Conservation (phyloP, 2,888 invertebrate genomes). For the Sminthurides aquaticus region DNA sequence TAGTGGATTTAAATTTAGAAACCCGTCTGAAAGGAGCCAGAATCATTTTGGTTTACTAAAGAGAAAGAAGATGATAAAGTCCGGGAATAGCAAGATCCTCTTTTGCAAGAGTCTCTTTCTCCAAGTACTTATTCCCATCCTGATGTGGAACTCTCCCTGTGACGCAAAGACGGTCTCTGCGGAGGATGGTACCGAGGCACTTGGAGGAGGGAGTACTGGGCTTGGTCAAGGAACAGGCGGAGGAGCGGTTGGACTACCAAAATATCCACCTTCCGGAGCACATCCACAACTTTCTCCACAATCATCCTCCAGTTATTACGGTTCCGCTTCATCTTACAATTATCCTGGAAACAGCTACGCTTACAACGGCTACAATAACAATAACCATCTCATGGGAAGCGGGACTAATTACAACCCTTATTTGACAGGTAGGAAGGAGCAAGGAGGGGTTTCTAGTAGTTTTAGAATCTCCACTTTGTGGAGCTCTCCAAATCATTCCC, state of each 20-base stretch:
- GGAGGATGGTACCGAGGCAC: neutral
- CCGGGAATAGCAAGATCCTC: neutral
- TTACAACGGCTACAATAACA: neutral
- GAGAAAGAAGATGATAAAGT: too few relatives aligned
- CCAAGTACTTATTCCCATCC: too few relatives aligned
- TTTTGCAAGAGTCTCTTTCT: too few relatives aligned
- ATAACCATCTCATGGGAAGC: neutral
- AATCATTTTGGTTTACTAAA: too few relatives aligned
- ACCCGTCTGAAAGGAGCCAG: too few relatives aligned
- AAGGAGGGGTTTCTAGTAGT: too few relatives aligned
- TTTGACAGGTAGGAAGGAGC: neutral
- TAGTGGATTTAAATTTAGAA: neutral
- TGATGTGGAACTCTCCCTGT: neutral
- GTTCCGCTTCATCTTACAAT: neutral
- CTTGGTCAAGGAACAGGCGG: neutral
- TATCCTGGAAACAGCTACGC: neutral
- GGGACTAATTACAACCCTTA: neutral
- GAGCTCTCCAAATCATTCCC: too few relatives aligned
- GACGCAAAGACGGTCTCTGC: neutral
- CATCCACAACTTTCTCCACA: neutral
- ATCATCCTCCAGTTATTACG: neutral
- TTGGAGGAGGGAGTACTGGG: neutral
- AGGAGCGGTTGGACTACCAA: neutral
- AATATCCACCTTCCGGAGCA: neutral
- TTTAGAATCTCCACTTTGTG: too few relatives aligned